phyloP scores from a whole-genome alignment of 2,888 invertebrate genomes.

The Trachelus iudaicus region DNA sequence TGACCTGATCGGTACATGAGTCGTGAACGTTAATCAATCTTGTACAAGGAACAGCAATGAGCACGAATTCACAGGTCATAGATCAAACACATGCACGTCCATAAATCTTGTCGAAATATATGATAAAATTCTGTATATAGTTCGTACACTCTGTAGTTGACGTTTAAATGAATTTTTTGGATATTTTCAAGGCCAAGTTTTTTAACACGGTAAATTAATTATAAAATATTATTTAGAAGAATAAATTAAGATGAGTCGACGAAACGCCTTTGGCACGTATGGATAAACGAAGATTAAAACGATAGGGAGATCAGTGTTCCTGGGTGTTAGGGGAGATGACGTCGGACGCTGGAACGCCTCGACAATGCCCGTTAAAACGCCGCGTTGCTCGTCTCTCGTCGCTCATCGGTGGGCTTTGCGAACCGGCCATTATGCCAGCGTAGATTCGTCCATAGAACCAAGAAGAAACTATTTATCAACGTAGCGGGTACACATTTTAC shows the following conservation, averaged over 20 bases:
- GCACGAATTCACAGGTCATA: neutral
- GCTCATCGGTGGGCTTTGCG: neutral
- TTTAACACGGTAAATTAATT: too few species aligned
- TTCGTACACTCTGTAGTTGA: neutral
- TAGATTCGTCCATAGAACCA: slow-evolving; percentile 21
- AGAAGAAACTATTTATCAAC: slow-evolving; percentile 46
- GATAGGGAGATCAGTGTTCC: neutral
- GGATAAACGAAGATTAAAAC: neutral
- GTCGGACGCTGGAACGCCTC: neutral
- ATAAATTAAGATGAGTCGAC: neutral
- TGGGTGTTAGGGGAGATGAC: neutral
- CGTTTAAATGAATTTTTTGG: neutral
- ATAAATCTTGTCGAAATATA: too few species aligned
- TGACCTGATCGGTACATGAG: slow-evolving; percentile 34
- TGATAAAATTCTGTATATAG: too few species aligned
- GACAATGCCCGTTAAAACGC: neutral
- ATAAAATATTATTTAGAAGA: neutral
- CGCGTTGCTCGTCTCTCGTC: neutral
- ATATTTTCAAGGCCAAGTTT: neutral
- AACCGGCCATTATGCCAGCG: neutral
- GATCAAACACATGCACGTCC: neutral
- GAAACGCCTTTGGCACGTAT: neutral
- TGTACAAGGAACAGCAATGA: slow-evolving; percentile 23
- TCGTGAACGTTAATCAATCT: slow-evolving; percentile 43
- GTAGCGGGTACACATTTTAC: slow-evolving; percentile 33